Conservation (phyloP, 2,888 invertebrate species). For the Meiosimyza decipiens region DNA sequence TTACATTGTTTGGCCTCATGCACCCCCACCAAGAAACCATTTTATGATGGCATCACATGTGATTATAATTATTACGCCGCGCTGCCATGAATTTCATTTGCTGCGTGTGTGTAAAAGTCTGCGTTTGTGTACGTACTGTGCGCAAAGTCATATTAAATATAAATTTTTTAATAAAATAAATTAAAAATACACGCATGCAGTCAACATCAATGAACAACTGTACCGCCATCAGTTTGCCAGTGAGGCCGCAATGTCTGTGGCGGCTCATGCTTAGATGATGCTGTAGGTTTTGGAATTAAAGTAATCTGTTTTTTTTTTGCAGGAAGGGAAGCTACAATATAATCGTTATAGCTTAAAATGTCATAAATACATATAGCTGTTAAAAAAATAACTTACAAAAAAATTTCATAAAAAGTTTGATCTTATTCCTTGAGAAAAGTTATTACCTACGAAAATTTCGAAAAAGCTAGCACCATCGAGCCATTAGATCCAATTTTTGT, state of each 20-base stretch:
- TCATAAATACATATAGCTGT: no score
- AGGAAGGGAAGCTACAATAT: no score
- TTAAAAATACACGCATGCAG: conserved; percentile 5
- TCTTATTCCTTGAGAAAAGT: no score
- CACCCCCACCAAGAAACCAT: not conserved
- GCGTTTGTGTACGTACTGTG: conserved; percentile 13
- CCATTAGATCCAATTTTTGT: no score
- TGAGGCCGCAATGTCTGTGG: not conserved
- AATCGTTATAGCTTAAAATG: no score
- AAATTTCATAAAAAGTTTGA: no score
- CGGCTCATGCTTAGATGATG: not conserved
- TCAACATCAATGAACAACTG: not conserved
- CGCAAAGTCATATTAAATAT: not conserved
- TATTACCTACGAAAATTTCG: no score
- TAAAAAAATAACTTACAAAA: no score
- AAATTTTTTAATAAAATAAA: conserved; percentile 26
- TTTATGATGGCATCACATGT: not conserved
- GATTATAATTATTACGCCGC: conserved; percentile 26
- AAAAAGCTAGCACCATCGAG: no score
- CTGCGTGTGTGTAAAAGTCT: not conserved
- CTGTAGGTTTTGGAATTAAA: no score
- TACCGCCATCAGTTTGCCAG: not conserved
- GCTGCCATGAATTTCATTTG: not conserved
- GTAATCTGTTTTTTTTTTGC: no score
- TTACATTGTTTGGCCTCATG: conserved; percentile 9